phyloP scores from a whole-genome alignment of 2,888 invertebrate species.

The Tortricodes alternella region DNA sequence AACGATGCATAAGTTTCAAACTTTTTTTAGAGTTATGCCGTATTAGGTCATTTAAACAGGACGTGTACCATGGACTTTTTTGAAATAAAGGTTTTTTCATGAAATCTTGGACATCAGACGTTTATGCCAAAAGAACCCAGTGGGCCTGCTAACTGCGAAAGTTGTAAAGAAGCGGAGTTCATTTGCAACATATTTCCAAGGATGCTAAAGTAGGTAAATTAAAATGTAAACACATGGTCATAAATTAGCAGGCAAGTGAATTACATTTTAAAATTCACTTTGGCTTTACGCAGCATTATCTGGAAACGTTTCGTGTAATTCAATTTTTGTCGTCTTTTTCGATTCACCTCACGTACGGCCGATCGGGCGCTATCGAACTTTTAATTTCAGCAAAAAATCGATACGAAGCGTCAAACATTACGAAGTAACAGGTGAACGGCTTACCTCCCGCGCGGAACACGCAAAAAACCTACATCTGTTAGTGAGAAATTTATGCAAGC shows the following conservation, averaged over 20 bases:
- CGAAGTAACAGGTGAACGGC: constrained; percentile 69
- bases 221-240: constrained; percentile 32
- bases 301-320: constrained; percentile 31
- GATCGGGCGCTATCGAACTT: constrained; percentile 66
- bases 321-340: constrained; percentile 30
- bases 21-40: constrained; percentile 17
- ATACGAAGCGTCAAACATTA: constrained; percentile 60
- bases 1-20: background rate
- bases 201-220: constrained; percentile 21
- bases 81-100: too few relatives aligned
- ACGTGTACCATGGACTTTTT: background rate
- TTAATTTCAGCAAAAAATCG: constrained; percentile 73
- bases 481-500: constrained; percentile 69
- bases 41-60: background rate
- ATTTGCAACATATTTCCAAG: constrained; percentile 7
- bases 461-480: constrained; percentile 73
- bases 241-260: constrained; percentile 28
- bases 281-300: constrained; percentile 21
- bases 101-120: too few relatives aligned
- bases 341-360: constrained; percentile 58
- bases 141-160: background rate
- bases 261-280: constrained; percentile 29
- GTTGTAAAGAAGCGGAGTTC: background rate
- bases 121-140: background rate
- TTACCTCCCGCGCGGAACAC: constrained; percentile 62